Conservation (phyloP, 1,140 invertebrate species). For the Subanguina moxae region DNA sequence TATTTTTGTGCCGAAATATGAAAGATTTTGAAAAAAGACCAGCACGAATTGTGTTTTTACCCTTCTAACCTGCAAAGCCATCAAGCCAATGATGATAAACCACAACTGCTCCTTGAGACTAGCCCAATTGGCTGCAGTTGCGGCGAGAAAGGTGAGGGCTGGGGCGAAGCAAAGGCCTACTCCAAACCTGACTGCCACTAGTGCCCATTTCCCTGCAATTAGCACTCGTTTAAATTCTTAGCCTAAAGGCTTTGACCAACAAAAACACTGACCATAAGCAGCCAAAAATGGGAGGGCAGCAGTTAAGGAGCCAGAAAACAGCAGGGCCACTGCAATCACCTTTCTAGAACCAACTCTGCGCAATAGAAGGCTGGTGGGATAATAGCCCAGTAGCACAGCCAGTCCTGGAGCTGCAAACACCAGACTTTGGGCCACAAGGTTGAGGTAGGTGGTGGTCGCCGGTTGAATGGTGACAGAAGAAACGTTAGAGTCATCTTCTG, state of each 20-base stretch:
- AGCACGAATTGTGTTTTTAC: conserved; percentile 4
- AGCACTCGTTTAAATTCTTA: conserved; percentile 9
- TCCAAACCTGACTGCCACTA: conserved; percentile 21
- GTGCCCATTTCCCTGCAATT: conserved; percentile 10
- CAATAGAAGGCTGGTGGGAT: conserved; percentile 15
- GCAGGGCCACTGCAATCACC: conserved; percentile 16
- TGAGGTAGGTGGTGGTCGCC: not conserved
- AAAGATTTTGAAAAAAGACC: no score
- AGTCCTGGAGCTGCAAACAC: conserved; percentile 1
- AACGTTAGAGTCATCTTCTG: no score
- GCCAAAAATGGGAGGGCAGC: conserved; percentile 16
- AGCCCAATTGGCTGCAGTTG: conserved; percentile 38
- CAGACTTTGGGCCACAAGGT: not conserved
- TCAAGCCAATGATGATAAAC: conserved; percentile 28
- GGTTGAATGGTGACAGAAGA: no score
- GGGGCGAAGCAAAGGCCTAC: conserved; percentile 32
- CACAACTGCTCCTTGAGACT: conserved; percentile 40
- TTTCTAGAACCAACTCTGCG: conserved; percentile 18
- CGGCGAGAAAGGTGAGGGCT: conserved; percentile 18
- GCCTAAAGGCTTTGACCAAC: not conserved
- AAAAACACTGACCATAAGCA: conserved; percentile 1
- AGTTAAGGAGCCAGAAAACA: conserved; percentile 24
- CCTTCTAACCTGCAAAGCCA: conserved; percentile 28
- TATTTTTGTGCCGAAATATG: no score
- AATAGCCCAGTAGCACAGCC: conserved; percentile 16